Evolutionary conservation across 2,888 invertebrate genomes (phyloP).

Genomic region (Mesoligia furuncula): DNA sequence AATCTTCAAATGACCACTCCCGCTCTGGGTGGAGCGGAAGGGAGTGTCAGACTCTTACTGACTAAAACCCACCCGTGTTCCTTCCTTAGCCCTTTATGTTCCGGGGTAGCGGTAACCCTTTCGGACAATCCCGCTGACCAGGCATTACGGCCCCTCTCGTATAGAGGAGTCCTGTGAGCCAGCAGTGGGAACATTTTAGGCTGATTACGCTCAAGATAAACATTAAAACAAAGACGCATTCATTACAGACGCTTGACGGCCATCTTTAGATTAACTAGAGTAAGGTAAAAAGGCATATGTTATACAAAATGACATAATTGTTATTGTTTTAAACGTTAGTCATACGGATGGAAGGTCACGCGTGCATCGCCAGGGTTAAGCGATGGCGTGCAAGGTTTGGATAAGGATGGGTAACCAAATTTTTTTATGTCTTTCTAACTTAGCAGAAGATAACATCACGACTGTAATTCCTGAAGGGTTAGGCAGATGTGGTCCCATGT

Average conservation of each 20-base stretch:
- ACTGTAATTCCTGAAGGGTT: neutral
- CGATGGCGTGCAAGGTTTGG: constrained; percentile 26
- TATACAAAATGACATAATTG: constrained; percentile 55
- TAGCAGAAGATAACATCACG: neutral
- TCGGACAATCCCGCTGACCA: too few species aligned
- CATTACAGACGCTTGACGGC: neutral
- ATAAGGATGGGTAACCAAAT: constrained; percentile 28
- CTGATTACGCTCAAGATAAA: neutral
- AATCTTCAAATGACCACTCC: too few species aligned
- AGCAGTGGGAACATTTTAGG: neutral
- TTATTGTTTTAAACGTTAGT: constrained; percentile 58
- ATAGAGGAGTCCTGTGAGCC: neutral
- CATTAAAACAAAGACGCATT: neutral
- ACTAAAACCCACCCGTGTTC: too few species aligned
- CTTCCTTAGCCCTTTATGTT: too few species aligned
- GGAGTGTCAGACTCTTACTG: too few species aligned
- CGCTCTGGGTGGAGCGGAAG: too few species aligned
- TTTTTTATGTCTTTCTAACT: neutral
- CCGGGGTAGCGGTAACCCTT: too few species aligned
- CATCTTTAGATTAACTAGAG: constrained; percentile 36
- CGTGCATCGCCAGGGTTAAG: constrained; percentile 59
- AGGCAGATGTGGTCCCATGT: neutral
- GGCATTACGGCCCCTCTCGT: too few species aligned
- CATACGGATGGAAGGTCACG: constrained; percentile 50
- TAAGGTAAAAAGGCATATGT: constrained; percentile 47